Percentiles rank a stretch among this genome's conserved stretches.
These are phyloP conservation scores for Conus betulinus DNA, from an alignment of 1,140 invertebrate species.

Conservation along the genomic window DNA sequence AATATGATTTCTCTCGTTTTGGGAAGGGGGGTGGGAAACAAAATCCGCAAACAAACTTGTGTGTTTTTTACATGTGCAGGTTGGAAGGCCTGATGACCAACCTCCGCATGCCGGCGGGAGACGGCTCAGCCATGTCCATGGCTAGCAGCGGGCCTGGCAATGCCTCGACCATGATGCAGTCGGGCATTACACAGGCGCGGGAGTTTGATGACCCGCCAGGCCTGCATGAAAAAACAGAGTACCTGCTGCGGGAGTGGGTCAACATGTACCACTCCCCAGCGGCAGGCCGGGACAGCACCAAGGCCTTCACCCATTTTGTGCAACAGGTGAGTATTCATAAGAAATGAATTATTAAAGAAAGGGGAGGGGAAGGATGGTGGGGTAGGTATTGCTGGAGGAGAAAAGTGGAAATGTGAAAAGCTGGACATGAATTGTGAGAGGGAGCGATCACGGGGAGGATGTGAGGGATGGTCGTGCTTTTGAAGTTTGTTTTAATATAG, in stretches of 20 bases:
- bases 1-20: too few species aligned
- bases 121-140: slow-evolving; percentile 24
- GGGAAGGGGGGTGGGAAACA: too few species aligned
- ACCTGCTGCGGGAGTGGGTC: slow-evolving; percentile 95
- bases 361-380: too few species aligned
- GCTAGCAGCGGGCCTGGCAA: slow-evolving; percentile 48
- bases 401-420: too few species aligned
- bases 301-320: slow-evolving; percentile 96
- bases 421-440: too few species aligned
- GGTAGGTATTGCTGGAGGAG: too few species aligned
- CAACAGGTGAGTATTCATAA: slow-evolving; percentile 79
- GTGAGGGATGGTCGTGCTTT: too few species aligned
- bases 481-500: too few species aligned
- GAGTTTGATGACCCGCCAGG: slow-evolving; percentile 96
- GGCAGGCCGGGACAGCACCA: slow-evolving; percentile 89
- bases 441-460: too few species aligned
- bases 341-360: too few species aligned
- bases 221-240: slow-evolving; percentile 96
- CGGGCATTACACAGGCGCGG: slow-evolving; percentile 89
- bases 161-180: slow-evolving; percentile 90
- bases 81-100: slow-evolving; percentile 52
- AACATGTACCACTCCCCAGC: slow-evolving; percentile 89
- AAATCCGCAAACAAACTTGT: not conserved
- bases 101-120: slow-evolving; percentile 30
- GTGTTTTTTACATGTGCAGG: slow-evolving; percentile 50